A percentile compares a stretch with the other conserved stretches of the same genome.
Conservation (phyloP, 2,797 vertebrate species). For the Nannoperca australis region DNA sequence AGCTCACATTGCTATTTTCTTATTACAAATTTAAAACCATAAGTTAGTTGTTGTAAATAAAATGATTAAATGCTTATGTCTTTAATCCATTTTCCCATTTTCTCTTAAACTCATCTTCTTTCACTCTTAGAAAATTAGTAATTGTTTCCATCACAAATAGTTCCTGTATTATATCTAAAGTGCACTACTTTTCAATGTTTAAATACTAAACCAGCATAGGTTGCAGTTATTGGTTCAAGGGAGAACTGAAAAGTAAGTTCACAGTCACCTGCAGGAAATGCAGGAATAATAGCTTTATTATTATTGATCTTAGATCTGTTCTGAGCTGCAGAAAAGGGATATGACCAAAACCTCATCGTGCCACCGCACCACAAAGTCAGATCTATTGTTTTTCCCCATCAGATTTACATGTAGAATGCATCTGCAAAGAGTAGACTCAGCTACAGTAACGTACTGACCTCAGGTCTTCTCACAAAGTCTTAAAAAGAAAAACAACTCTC, state of each 20-base stretch:
- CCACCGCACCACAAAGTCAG: background rate
- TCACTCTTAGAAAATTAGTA: too few species aligned
- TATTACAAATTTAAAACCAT: too few species aligned
- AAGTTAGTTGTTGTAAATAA: too few species aligned
- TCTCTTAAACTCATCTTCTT: too few species aligned
- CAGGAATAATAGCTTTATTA: background rate
- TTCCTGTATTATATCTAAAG: too few species aligned
- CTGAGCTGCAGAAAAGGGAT: conserved; percentile 2
- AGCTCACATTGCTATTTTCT: too few species aligned
- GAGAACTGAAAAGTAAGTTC: background rate
- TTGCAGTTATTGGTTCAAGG: background rate
- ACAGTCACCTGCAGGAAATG: background rate
- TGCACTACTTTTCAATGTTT: background rate
- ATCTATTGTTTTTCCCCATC: background rate
- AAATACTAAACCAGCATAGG: background rate
- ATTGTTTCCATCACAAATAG: too few species aligned
- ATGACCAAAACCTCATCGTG: background rate
- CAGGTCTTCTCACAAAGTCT: background rate
- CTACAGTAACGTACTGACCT: background rate
- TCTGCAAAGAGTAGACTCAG: background rate
- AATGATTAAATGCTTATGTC: too few species aligned
- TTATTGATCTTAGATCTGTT: background rate
- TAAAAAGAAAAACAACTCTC: background rate
- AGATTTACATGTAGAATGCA: background rate
- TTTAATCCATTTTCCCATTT: too few species aligned